Evolutionary conservation across 2,797 vertebrate species (phyloP).

Genomic region (Peromyscus aztecus): DNA sequence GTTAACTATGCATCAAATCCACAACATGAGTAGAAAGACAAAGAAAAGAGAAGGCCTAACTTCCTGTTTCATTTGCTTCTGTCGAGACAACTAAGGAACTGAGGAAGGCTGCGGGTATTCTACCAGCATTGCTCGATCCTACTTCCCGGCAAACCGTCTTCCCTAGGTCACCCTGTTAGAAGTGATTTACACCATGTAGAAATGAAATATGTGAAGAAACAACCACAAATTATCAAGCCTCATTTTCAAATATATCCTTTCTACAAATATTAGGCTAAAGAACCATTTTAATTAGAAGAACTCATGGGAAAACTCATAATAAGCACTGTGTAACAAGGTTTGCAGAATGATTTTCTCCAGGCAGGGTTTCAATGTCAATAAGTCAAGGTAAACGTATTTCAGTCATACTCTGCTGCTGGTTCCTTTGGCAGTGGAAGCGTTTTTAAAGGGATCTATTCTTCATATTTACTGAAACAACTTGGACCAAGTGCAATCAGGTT

Average conservation of each 20-base stretch:
- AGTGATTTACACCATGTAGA: slow-evolving; percentile 8
- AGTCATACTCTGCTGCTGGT: slow-evolving; percentile 61
- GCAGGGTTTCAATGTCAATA: slow-evolving; percentile 70
- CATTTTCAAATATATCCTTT: slow-evolving; percentile 61
- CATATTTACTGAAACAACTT: slow-evolving; percentile 76
- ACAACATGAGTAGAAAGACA: not conserved
- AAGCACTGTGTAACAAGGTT: slow-evolving; percentile 65
- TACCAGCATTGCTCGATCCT: not conserved
- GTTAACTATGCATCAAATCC: not conserved
- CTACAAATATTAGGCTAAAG: slow-evolving; percentile 69
- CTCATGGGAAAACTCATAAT: slow-evolving; percentile 40
- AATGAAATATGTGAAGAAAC: slow-evolving; percentile 48
- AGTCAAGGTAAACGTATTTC: slow-evolving; percentile 71
- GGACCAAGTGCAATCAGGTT: slow-evolving; percentile 73
- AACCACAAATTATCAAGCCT: slow-evolving; percentile 53
- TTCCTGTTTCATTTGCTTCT: not conserved
- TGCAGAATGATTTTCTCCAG: slow-evolving; percentile 60
- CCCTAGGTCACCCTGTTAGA: slow-evolving; percentile 18
- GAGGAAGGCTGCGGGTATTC: not conserved
- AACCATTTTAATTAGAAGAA: slow-evolving; percentile 75
- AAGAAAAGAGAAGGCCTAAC: not conserved
- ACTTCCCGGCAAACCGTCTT: not conserved
- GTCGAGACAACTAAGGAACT: not conserved
- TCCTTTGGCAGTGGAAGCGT: slow-evolving; percentile 48
- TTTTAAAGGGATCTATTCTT: slow-evolving; percentile 76